Base-by-base conservation (phyloP, 2,888 invertebrate species). In the Rotaria socialis region DNA sequence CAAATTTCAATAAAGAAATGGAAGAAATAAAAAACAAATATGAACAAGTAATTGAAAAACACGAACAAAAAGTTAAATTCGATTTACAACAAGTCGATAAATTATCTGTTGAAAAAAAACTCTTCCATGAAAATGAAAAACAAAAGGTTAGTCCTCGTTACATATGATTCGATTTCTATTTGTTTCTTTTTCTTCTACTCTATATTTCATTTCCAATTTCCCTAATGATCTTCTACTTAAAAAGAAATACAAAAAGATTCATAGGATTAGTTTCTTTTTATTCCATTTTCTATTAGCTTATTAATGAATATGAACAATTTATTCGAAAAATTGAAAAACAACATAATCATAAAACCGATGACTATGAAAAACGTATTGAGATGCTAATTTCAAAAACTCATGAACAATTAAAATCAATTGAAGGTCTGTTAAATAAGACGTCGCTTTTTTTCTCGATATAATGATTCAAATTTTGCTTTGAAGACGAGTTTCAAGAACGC, bases 251-350 rank as follows among this genome's bases (percentile, higher is more conserved):
- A 35, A 35, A 35, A 35, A 35, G 35, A 2, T 35, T 35, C 35
- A 35, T 35, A 35, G 1, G 35, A 35, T 35, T 35, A 35, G 35
- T 35, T 35, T 35, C 35, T 35, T 56, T 56, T 22, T 24, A 4
- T 35, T 67, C 11, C 5, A 35, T 27, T 67, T 10, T 67, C 0
- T 11, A 35, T 35, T 80, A 80, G 80, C 2, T 80, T 6, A 80
- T 80, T 2, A 80, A 80, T 80, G 80, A 80, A 47, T 80, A 80
- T 47, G 80, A 80, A 47, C 80, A 80, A 47, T 80, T 80, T 47
- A 80, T 80, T 80, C 43, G 47, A 80, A 80, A 80, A n/a, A 47
- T 80, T n/a, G 80, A 80, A 47, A 80, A 47, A 80, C 80, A 80
- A 47, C 47, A 80, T 80, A n/a, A 7, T 47, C 47, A 80, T 5